Evolutionary conservation across 2,888 invertebrate genomes (phyloP).

Genomic region (Coenonympha glycerion): DNA sequence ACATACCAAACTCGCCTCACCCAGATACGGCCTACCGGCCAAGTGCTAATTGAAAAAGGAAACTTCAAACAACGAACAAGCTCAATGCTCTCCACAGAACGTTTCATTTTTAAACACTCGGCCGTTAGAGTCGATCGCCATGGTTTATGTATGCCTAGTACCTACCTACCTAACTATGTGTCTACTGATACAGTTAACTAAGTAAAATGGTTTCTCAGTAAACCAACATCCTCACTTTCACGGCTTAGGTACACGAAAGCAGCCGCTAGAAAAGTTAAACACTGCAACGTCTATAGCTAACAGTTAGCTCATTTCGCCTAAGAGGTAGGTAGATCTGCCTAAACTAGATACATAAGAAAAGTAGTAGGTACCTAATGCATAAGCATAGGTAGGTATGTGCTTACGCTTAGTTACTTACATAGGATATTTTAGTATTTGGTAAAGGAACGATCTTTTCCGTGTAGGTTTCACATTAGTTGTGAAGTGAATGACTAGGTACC

Average conservation of each 20-base stretch:
- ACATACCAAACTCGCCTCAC: slow-evolving; percentile 53
- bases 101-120: slow-evolving; percentile 72
- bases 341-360: no score
- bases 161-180: no score
- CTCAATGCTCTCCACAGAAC: slow-evolving; percentile 75
- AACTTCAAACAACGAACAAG: slow-evolving; percentile 74
- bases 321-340: neutral
- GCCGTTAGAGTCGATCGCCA: slow-evolving; percentile 64
- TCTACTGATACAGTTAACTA: slow-evolving; percentile 12
- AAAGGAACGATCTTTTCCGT: no score
- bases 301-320: neutral
- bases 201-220: slow-evolving; percentile 11
- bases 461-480: no score
- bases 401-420: no score
- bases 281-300: neutral
- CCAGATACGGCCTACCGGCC: slow-evolving; percentile 72
- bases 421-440: no score
- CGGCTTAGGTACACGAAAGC: neutral
- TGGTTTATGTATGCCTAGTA: slow-evolving; percentile 17
- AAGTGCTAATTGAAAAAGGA: slow-evolving; percentile 76
- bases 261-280: slow-evolving; percentile 2
- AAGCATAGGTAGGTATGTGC: no score
- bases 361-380: no score
- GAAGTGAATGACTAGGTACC: no score
- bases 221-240: slow-evolving; percentile 11